phyloP scores from a whole-genome alignment of 1,140 invertebrate genomes.

The Pogonomyrmex californicus region DNA sequence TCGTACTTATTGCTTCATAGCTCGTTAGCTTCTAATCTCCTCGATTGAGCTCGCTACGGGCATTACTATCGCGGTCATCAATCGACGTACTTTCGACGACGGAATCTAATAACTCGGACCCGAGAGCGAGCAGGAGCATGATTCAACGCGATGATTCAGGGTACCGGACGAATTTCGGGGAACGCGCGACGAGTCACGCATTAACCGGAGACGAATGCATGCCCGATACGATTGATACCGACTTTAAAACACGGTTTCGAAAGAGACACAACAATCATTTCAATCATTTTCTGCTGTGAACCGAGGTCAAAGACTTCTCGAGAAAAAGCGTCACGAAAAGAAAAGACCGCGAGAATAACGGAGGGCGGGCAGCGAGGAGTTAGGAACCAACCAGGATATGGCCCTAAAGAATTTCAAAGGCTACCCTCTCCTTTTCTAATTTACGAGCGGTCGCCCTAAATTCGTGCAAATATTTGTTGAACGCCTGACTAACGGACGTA shows the following conservation, averaged over 20 bases:
- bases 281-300: constrained; percentile 57
- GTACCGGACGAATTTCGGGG: constrained; percentile 40
- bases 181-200: constrained; percentile 27
- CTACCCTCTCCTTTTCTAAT: constrained; percentile 68
- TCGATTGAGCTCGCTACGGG: not conserved
- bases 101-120: constrained; percentile 22
- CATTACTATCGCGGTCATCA: constrained; percentile 14
- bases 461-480: constrained; percentile 80
- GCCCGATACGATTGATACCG: not conserved
- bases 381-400: not conserved
- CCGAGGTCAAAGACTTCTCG: constrained; percentile 45
- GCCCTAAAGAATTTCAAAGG: constrained; percentile 67
- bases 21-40: constrained; percentile 34
- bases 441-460: constrained; percentile 73
- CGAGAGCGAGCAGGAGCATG: not conserved
- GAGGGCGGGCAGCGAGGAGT: not conserved
- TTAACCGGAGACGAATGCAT: not conserved
- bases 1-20: constrained; percentile 28
- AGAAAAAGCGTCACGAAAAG: not conserved
- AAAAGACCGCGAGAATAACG: not conserved
- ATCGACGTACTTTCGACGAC: constrained; percentile 39
- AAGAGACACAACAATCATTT: constrained; percentile 41
- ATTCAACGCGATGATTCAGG: constrained; percentile 57
- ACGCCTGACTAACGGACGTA: constrained; percentile 71
- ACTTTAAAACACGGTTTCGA: not conserved